Evolutionary conservation across 2,797 vertebrate genomes (phyloP), one percentile per base, ranked within the genome.

Genomic region (Nannoperca obscura): DNA sequence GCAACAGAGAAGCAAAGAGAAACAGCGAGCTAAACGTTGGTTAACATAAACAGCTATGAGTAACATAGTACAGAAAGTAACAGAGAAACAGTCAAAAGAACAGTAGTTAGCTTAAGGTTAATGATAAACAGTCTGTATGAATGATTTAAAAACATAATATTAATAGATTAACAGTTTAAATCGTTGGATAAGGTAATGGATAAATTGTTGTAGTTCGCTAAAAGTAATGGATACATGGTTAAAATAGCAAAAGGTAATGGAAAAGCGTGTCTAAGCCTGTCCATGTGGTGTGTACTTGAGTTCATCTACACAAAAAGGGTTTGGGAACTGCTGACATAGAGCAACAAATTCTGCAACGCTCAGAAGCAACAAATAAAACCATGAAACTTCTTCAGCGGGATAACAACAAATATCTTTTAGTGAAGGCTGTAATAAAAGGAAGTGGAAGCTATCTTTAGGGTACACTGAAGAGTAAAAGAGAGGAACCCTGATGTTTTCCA

Each of bases 321-420:
- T 40, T 40, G 40, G 40, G 2, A 47, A 19, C 15, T 2, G 17
- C 44, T 15, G 17, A 15, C 19, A n/a, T 10, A 49, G 9, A 49
- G 8, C 47, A 20, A 20, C 20, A 49, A 49, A 13, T 3, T 3
- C 20, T n/a, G 47, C 47, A 49, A n/a, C 4, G n/a, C 20, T n/a
- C 8, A 49, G 47, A 14, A 40, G 12, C 40, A 40, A 40, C 40
- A 47, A 20, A 7, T 47, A 20, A 47, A 47, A 47, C 20, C 44
- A 46, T 46, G 44, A 19, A 13, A 7, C 44, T 6, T 46, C 44
- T 19, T 46, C 44, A 46, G 17, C 2, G 44, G 15, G 44, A 46
- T 61, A 19, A 63, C 54, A 30, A 47, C 38, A 72, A 20, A 30
- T 49, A 30, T 14, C 42, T 42, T 61, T 71, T 6, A 52, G n/a